A percentile compares a stretch with the other conserved stretches of the same genome.
These are phyloP conservation scores for Leucozona laternaria DNA, from an alignment of 2,888 invertebrate genomes.

Conservation along the genomic window DNA sequence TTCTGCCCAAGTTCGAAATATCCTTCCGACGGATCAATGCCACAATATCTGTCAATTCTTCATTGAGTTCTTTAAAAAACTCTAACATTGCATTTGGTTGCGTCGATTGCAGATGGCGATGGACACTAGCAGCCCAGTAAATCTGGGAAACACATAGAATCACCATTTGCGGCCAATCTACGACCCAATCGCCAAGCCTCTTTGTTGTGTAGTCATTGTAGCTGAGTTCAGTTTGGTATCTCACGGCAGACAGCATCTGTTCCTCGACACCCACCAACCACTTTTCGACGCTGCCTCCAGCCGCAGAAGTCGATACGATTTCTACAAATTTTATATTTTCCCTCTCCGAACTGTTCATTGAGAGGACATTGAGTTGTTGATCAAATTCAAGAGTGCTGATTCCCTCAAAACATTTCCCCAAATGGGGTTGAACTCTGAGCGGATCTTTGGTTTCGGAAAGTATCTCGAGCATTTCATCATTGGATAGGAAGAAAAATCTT, in stretches of 20 bases:
- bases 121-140: conserved; percentile 88
- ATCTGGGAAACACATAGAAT: conserved; percentile 86
- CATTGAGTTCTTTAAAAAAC: conserved; percentile 83
- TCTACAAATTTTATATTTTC: conserved; percentile 86
- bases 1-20: conserved; percentile 86
- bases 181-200: conserved; percentile 85
- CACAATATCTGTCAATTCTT: conserved; percentile 85
- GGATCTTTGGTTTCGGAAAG: conserved; percentile 88
- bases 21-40: conserved; percentile 86
- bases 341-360: conserved; percentile 86
- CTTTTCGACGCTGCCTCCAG: conserved; percentile 86
- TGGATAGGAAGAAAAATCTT: conserved; percentile 90
- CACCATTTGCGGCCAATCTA: conserved; percentile 87
- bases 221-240: conserved; percentile 83
- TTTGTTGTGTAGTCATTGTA: conserved; percentile 82
- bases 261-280: conserved; percentile 88
- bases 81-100: conserved; percentile 83
- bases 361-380: conserved; percentile 85
- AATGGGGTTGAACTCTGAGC: conserved; percentile 86
- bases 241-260: conserved; percentile 86
- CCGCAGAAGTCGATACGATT: conserved; percentile 85
- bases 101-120: conserved; percentile 84
- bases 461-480: conserved; percentile 89
- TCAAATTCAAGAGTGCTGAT: conserved; percentile 85
- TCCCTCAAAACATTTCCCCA: conserved; percentile 89